A percentile compares a stretch with the other conserved stretches of the same genome.
Evolutionary conservation across 2,797 vertebrate genomes (phyloP).

Genomic region (Prionace glauca): DNA sequence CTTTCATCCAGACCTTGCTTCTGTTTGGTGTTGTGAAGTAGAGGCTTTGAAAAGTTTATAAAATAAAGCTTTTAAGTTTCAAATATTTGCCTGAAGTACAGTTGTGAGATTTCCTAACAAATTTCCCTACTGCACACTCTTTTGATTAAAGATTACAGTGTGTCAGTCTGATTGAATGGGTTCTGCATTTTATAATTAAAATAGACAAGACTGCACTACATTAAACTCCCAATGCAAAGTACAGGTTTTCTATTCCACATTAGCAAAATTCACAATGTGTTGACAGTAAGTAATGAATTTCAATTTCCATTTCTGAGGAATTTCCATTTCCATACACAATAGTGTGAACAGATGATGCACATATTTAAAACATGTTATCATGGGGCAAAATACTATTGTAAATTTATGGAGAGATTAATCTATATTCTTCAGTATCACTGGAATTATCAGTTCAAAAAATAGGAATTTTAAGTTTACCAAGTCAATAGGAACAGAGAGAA

Average conservation of each 20-base stretch:
- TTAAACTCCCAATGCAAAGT: not conserved
- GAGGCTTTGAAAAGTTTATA: not conserved
- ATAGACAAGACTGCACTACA: constrained; percentile 6
- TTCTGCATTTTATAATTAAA: not conserved
- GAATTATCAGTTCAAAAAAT: not conserved
- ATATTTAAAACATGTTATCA: not conserved
- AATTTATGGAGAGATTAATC: not conserved
- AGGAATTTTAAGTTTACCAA: not conserved
- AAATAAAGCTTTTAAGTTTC: not conserved
- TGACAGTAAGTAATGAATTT: not conserved
- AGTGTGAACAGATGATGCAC: not conserved
- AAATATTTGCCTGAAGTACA: not conserved
- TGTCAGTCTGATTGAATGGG: not conserved
- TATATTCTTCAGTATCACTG: not conserved
- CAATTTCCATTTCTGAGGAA: not conserved
- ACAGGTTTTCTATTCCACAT: not conserved
- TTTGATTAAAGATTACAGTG: not conserved
- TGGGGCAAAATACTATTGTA: no score
- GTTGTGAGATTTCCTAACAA: not conserved
- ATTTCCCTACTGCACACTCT: not conserved
- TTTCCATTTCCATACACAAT: not conserved
- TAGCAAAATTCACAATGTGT: not conserved
- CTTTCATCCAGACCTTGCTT: no score
- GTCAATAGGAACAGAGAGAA: not conserved
- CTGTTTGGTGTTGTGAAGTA: not conserved